phyloP scores from a whole-genome alignment of 2,113 vertebrate species.

The Parus major region DNA sequence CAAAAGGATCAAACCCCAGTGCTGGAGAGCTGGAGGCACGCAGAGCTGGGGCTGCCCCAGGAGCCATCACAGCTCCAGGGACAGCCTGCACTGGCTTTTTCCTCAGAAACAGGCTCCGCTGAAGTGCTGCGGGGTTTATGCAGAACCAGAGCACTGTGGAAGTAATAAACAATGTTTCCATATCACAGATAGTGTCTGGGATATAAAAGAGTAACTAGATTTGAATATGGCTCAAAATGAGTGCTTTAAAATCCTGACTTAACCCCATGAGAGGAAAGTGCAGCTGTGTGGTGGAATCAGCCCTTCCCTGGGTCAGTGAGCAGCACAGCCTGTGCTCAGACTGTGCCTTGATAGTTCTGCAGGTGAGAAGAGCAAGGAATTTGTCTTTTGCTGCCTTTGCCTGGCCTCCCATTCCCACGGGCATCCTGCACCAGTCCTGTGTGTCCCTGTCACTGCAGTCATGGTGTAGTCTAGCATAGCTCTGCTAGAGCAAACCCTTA shows the following conservation, averaged over 20 bases:
- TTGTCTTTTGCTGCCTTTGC: not conserved
- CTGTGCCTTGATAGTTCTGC: not conserved
- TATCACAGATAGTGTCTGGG: not conserved
- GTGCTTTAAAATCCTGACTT: not conserved
- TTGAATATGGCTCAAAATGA: not conserved
- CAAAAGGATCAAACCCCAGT: not conserved
- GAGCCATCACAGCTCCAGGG: not conserved
- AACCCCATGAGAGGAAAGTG: not conserved
- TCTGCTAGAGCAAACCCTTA: not conserved
- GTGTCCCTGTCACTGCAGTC: not conserved
- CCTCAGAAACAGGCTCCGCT: not conserved
- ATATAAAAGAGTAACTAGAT: not conserved
- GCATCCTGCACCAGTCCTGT: fast-evolving
- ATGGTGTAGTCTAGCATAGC: too few species aligned
- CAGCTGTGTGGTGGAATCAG: not conserved
- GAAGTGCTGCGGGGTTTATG: not conserved
- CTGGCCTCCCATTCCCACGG: not conserved
- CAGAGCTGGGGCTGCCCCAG: not conserved
- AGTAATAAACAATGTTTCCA: not conserved
- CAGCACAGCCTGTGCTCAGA: not conserved
- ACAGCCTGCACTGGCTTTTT: not conserved
- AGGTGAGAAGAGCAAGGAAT: not conserved
- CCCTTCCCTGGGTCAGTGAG: not conserved
- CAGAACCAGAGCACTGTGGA: not conserved
- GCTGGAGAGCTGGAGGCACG: fast-evolving